A percentile compares a stretch with the other conserved stretches of the same genome.
phyloP scores from a whole-genome alignment of 2,113 vertebrate species.

The Rhinopomastus cyanomelas region DNA sequence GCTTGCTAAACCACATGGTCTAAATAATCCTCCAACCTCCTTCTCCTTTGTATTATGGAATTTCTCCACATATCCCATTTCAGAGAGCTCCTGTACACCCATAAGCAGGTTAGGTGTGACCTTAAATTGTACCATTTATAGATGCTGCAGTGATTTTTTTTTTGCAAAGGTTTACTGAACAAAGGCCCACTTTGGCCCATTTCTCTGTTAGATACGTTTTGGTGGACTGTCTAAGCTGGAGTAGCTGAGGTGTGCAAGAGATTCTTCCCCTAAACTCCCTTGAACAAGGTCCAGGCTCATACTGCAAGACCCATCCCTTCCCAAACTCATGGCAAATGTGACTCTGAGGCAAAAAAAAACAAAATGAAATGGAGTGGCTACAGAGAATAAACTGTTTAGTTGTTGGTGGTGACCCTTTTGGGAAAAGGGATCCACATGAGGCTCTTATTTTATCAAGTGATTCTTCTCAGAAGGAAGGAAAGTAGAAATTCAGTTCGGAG shows the following conservation, averaged over 20 bases:
- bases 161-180: not conserved
- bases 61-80: not conserved
- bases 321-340: not conserved
- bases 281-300: not conserved
- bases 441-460: not conserved
- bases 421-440: not conserved
- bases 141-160: not conserved
- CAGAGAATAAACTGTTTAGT: not conserved
- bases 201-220: not conserved
- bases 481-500: not conserved
- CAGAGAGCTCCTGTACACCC: not conserved
- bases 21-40: not conserved
- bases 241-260: rapidly evolving
- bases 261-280: not conserved
- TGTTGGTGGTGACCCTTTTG: not conserved
- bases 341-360: not conserved
- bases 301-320: not conserved
- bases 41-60: not conserved
- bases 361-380: not conserved
- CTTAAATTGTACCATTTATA: not conserved
- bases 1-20: not conserved
- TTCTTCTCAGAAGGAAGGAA: not conserved
- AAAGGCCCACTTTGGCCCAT: not conserved
- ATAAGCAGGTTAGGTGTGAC: not conserved
- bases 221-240: not conserved